Percentiles rank a stretch among this genome's conserved stretches.
phyloP scores from a whole-genome alignment of 2,797 vertebrate species.

The Prionace glauca region DNA sequence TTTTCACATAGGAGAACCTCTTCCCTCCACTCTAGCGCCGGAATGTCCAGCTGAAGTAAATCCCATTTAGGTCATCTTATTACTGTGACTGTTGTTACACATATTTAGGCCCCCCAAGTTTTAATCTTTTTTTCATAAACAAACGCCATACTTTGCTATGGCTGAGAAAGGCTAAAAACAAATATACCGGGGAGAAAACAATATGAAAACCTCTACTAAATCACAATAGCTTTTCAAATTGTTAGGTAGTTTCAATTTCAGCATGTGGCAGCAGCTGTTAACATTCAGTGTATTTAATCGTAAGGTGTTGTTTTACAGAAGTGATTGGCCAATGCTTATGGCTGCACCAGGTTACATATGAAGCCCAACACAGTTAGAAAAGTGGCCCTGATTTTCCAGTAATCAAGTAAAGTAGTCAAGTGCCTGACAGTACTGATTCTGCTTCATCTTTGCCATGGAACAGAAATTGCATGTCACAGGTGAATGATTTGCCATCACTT shows the following conservation, averaged over 20 bases:
- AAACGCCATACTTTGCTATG: background rate
- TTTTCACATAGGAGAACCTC: background rate
- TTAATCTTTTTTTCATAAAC: background rate
- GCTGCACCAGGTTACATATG: too few relatives aligned
- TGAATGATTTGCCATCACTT: slow-evolving; percentile 9
- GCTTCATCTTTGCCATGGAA: slow-evolving; percentile 12
- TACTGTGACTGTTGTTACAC: background rate
- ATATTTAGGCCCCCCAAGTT: background rate
- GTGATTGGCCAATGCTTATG: background rate
- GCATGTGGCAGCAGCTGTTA: background rate
- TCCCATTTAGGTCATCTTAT: background rate
- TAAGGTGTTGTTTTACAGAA: background rate
- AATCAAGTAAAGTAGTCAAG: background rate
- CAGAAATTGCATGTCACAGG: background rate
- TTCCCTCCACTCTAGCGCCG: background rate
- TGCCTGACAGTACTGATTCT: background rate
- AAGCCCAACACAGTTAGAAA: background rate
- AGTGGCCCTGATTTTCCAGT: background rate
- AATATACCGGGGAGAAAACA: background rate
- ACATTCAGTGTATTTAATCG: background rate
- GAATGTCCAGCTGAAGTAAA: background rate
- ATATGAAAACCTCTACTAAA: background rate
- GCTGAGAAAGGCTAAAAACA: background rate
- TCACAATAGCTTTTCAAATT: background rate
- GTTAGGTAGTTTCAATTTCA: background rate